These are phyloP conservation scores for Drosophila carrolli DNA, from an alignment of 1,140 invertebrate species.

Conservation along the genomic window DNA sequence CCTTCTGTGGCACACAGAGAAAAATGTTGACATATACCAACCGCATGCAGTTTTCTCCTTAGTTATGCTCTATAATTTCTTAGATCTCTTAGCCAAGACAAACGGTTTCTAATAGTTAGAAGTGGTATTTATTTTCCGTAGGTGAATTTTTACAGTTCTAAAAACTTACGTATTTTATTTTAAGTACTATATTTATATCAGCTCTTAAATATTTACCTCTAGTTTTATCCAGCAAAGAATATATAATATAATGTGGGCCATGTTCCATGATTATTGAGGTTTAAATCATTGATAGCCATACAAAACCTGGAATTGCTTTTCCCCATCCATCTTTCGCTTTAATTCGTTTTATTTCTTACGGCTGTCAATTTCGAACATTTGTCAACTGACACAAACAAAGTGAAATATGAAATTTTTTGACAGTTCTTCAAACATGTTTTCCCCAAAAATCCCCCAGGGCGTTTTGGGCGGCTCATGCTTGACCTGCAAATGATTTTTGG, in stretches of 20 bases:
- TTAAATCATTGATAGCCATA: conserved; percentile 9
- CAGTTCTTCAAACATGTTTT: conserved; percentile 18
- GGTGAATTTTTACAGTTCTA: neutral
- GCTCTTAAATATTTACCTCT: too few relatives aligned
- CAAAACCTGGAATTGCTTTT: neutral
- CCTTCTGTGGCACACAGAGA: conserved; percentile 1
- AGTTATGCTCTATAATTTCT: neutral
- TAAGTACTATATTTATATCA: too few relatives aligned
- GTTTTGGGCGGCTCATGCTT: conserved; percentile 1
- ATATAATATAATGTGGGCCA: too few relatives aligned
- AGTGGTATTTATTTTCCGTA: neutral
- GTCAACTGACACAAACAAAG: conserved; percentile 56
- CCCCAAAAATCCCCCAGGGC: neutral
- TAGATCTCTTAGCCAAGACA: neutral
- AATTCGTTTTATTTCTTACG: conserved; percentile 24
- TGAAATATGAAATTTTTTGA: conserved; percentile 56
- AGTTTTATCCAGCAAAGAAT: too few relatives aligned
- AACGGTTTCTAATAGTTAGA: too few relatives aligned
- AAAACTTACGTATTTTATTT: too few relatives aligned
- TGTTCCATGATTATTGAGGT: too few relatives aligned
- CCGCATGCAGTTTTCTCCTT: conserved; percentile 16
- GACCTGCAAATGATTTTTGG: conserved; percentile 39
- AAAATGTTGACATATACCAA: conserved; percentile 1
- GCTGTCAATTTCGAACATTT: conserved; percentile 71
- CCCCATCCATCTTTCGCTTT: conserved; percentile 4